A percentile compares a stretch with the other conserved stretches of the same genome.
These are phyloP conservation scores for Euzophera pinguis DNA, from an alignment of 2,888 invertebrate genomes.

Conservation along the genomic window DNA sequence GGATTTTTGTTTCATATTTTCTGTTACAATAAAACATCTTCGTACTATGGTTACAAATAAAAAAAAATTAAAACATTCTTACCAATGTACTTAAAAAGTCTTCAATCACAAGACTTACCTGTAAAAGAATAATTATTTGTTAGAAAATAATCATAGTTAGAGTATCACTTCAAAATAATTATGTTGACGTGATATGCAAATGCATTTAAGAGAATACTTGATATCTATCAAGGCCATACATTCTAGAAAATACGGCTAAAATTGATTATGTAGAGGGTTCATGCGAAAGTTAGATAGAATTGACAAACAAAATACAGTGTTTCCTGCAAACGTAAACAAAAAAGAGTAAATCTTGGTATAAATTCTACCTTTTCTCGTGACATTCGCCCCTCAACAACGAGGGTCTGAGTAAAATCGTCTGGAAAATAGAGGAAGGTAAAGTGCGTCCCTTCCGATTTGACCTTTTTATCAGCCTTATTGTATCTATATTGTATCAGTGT, in stretches of 20 bases:
- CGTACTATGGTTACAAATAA: too few relatives aligned
- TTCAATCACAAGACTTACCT: too few relatives aligned
- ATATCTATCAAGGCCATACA: too few relatives aligned
- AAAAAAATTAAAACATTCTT: too few relatives aligned
- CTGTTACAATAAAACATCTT: too few relatives aligned
- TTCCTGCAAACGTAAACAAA: background rate
- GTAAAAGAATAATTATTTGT: too few relatives aligned
- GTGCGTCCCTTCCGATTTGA: constrained; percentile 2
- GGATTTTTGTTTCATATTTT: too few relatives aligned
- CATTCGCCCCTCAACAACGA: background rate
- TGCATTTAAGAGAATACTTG: too few relatives aligned
- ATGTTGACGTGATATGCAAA: too few relatives aligned
- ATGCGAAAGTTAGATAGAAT: background rate
- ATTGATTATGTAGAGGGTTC: constrained; percentile 41
- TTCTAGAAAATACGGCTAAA: constrained; percentile 14
- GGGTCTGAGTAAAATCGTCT: constrained; percentile 18
- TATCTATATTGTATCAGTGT: background rate
- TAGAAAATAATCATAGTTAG: too few relatives aligned
- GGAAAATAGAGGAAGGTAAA: constrained; percentile 17
- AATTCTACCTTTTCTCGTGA: background rate
- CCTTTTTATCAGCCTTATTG: constrained; percentile 3
- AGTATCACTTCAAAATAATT: too few relatives aligned
- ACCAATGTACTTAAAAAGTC: too few relatives aligned
- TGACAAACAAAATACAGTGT: background rate
- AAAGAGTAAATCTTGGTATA: constrained; percentile 5